Evolutionary conservation across 2,888 invertebrate species (phyloP), one percentile per base, ranked within the genome.

Genomic region (Deilephila elpenor): DNA sequence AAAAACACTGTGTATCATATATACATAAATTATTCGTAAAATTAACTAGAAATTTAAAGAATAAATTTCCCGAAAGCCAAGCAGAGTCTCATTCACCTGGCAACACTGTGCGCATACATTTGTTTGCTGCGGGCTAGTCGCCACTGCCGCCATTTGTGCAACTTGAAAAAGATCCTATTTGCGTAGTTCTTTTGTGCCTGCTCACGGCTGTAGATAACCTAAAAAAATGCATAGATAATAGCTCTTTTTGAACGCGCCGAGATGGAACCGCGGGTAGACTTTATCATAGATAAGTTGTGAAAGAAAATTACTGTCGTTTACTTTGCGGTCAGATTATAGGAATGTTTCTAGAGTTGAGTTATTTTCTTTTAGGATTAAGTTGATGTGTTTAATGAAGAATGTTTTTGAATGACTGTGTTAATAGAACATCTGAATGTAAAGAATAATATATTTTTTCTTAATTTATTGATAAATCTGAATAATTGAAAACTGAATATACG

Each of bases 151-250:
- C 44, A 25, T 67, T 67, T 67, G 64, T 64, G 67, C 44, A 51
- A 29, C 67, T 44, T 67, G 67, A 67, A 67, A 67, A 67, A 67
- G 51, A 51, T 67, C 51, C 67, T 67, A 67, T 67, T 67, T 67
- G 67, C 67, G 71, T 73, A 74, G 71, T 71, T 74, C 75, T 73
- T 75, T 78, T 79, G 78, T 77, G 76, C 51, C 17, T 51, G 67
- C 25, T 8, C 51, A 67, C 67, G 67, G 67, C 67, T 25, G 67
- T 20, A 67, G 67, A 67, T 67, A 67, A 67, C 67, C 51, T 67
- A 64, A 64, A 64, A 64, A 64, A 44, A 44, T 20, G 64, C 37
- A 64, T 44, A 64, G 64, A 64, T 64, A 44, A 64, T 64, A 20
- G 37, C 11, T 11, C 67, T 51, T 67, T 51, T 51, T 67, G 67